Percentiles rank a stretch among this genome's conserved stretches.
phyloP scores from a whole-genome alignment of 2,888 invertebrate species.

The Thalpophila matura region DNA sequence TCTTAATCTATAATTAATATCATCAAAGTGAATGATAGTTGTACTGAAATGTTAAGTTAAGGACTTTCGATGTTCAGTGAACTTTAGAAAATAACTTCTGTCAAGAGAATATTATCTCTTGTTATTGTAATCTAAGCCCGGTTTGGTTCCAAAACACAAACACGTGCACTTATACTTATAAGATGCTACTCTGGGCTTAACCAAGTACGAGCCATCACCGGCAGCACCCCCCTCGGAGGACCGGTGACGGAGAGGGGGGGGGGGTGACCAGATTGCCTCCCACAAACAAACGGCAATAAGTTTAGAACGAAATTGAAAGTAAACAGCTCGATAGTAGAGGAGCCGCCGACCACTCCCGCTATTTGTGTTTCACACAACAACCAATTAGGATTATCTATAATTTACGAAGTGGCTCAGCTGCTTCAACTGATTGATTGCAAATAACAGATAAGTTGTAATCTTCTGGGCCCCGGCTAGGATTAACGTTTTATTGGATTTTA shows the following conservation, averaged over 20 bases:
- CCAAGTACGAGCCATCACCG: conserved; percentile 6
- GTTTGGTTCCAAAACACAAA: conserved; percentile 8
- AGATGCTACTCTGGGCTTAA: background rate
- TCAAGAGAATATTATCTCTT: too few species aligned
- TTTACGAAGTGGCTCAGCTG: conserved; percentile 55
- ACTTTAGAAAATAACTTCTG: background rate
- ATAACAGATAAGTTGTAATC: conserved; percentile 47
- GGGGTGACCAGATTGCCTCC: conserved; percentile 9
- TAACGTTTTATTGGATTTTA: conserved; percentile 13
- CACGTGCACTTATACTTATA: background rate
- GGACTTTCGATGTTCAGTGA: background rate
- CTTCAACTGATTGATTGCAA: conserved; percentile 50
- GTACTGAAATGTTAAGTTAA: background rate
- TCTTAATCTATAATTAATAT: too few species aligned
- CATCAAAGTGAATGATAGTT: background rate
- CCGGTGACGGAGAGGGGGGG: background rate
- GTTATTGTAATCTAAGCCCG: background rate
- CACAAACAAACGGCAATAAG: conserved; percentile 67
- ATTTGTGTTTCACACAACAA: conserved; percentile 39
- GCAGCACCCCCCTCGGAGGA: background rate
- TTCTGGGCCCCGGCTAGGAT: conserved; percentile 15
- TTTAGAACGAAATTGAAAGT: conserved; percentile 78
- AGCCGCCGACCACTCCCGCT: conserved; percentile 10
- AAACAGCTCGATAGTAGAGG: conserved; percentile 69
- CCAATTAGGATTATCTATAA: conserved; percentile 56